Evolutionary conservation across 2,888 invertebrate genomes (phyloP), one percentile per base, ranked within the genome.

Genomic region (Clitarchus hookeri): DNA sequence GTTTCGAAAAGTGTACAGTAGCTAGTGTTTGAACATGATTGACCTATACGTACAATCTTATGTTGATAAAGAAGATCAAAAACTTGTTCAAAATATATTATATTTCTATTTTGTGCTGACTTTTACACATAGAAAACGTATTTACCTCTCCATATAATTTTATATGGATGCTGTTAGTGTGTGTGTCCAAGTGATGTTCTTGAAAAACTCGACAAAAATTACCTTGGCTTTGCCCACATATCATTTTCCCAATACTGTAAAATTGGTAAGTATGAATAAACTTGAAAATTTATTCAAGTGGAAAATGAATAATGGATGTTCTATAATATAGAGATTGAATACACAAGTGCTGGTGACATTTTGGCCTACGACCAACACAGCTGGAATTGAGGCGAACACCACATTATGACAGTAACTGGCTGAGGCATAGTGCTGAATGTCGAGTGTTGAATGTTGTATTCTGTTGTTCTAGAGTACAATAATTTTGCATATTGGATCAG

Each of bases 61-160:
- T 65, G 65, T 65, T 65, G n/a, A 65, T 19, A 65, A 65, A 65
- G 65, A 65, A 65, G 65, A 65, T 65, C 65, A 65, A 65, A 65
- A 65, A 65, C 65, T 65, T 65, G 65, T 65, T 65, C 65, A 65
- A 65, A 65, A 65, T 65, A 65, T 65, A 65, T 65, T 65, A 65
- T 65, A 65, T 65, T 65, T 65, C 65, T 65, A 65, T 65, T 65
- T 65, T 65, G 65, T 65, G 65, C 65, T 65, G 65, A 65, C 65
- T 65, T 65, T 65, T 65, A 65, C 65, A 65, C 65, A 65, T n/a
- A 65, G 48, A 65, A n/a, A 65, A 65, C 65, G 16, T 65, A 65
- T n/a, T 65, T 65, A 65, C 65, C 65, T 65, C 65, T 65, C 65
- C 65, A 65, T 65, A 65, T 65, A 65, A 65, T 65, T 65, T 65